These are phyloP conservation scores for Todus mexicanus DNA, from an alignment of 2,797 vertebrate genomes.

Conservation along the genomic window DNA sequence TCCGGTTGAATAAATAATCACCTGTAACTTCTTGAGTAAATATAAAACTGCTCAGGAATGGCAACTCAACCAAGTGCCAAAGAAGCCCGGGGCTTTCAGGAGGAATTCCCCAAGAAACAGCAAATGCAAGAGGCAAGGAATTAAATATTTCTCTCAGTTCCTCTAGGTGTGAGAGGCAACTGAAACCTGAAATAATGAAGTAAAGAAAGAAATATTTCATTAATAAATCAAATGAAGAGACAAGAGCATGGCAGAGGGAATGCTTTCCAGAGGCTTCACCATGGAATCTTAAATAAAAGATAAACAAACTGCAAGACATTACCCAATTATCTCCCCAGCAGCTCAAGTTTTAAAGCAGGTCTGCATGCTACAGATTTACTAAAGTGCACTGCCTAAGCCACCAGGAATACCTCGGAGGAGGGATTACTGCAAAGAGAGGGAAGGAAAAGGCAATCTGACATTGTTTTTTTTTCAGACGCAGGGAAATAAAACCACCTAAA, in stretches of 20 bases:
- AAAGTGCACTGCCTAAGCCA: background rate
- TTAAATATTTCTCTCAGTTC: slow-evolving; percentile 55
- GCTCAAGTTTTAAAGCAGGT: background rate
- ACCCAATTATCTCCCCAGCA: background rate
- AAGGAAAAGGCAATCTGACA: background rate
- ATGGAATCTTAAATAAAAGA: background rate
- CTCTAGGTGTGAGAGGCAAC: slow-evolving; percentile 27
- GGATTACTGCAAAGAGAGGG: background rate
- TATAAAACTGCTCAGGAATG: background rate
- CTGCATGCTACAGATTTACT: background rate
- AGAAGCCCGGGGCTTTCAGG: background rate
- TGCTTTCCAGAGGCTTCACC: background rate
- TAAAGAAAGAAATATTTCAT: slow-evolving; percentile 55
- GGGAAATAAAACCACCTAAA: background rate
- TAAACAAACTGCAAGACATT: slow-evolving; percentile 17
- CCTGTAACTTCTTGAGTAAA: background rate
- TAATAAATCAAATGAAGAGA: slow-evolving; percentile 24
- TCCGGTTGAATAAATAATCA: slow-evolving; percentile 31
- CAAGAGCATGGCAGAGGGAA: background rate
- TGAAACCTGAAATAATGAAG: slow-evolving; percentile 2
- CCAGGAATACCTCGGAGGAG: background rate
- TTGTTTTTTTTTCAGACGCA: background rate
- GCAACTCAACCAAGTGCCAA: background rate
- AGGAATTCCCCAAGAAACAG: slow-evolving; percentile 51
- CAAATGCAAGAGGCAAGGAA: slow-evolving; percentile 8